These are phyloP conservation scores for Hemiprocne comata DNA, from an alignment of 2,113 vertebrate genomes.

Conservation along the genomic window DNA sequence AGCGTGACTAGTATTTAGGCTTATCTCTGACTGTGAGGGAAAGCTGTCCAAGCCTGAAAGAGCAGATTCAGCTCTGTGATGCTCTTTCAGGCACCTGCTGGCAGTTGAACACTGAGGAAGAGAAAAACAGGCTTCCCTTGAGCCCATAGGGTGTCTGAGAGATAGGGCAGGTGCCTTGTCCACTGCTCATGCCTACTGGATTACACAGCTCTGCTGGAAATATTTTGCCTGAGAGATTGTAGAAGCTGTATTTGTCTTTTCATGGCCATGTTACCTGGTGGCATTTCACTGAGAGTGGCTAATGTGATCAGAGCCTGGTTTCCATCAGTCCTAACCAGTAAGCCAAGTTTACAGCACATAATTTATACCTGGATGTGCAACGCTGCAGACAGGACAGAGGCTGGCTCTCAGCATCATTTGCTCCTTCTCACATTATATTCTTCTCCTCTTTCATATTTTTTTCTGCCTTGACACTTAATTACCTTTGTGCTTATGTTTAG, in stretches of 20 bases:
- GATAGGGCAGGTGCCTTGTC: not conserved
- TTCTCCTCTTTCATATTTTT: not conserved
- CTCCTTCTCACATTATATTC: not conserved
- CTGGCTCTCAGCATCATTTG: not conserved
- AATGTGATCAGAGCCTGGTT: not conserved
- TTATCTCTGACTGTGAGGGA: not conserved
- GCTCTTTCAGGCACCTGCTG: not conserved
- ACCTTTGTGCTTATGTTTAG: not conserved
- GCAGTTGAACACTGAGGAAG: not conserved
- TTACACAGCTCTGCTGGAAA: not conserved
- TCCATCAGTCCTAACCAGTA: accelerated
- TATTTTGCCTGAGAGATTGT: not conserved
- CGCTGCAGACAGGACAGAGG: not conserved
- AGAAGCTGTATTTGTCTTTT: not conserved
- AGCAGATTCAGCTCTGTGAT: not conserved
- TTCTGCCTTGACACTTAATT: not conserved
- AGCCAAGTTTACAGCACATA: not conserved
- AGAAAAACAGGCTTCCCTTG: not conserved
- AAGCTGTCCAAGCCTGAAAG: not conserved
- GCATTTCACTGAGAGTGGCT: not conserved
- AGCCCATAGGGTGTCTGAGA: not conserved
- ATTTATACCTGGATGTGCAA: not conserved
- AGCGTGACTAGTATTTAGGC: not conserved
- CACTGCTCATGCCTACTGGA: not conserved
- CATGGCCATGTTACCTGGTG: not conserved